Evolutionary conservation across 2,888 invertebrate genomes (phyloP).

Genomic region (Pristionchus arcanus): DNA sequence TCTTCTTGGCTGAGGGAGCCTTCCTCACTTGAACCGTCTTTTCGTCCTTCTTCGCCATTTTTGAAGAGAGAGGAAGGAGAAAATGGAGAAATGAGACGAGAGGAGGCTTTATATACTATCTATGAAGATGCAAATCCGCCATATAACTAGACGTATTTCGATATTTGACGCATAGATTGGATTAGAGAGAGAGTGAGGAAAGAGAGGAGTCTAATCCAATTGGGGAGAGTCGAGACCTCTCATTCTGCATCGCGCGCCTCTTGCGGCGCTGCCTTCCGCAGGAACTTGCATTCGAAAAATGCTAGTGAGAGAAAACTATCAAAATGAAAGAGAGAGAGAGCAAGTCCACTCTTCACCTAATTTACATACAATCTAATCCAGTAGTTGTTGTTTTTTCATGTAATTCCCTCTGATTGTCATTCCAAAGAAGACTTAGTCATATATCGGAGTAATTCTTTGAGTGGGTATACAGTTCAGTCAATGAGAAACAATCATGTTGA

Average conservation of each 20-base stretch:
- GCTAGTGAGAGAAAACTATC: background rate
- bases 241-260: too few relatives aligned
- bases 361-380: too few relatives aligned
- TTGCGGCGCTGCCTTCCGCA: too few relatives aligned
- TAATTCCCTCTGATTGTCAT: constrained; percentile 5
- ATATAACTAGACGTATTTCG: too few relatives aligned
- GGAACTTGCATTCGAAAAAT: too few relatives aligned
- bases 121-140: background rate
- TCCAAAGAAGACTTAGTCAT: background rate
- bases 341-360: too few relatives aligned
- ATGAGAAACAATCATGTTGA: background rate
- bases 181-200: too few relatives aligned
- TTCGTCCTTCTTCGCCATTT: constrained; percentile 5
- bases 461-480: background rate
- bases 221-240: too few relatives aligned
- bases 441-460: background rate
- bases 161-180: too few relatives aligned
- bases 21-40: background rate
- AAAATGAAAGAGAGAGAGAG: background rate
- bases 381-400: too few relatives aligned
- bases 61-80: background rate
- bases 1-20: background rate
- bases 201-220: too few relatives aligned
- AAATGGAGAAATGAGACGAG: background rate
- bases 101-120: background rate